These are phyloP conservation scores for Macrosteles quadrilineatus DNA, from an alignment of 1,140 invertebrate species.

Conservation along the genomic window DNA sequence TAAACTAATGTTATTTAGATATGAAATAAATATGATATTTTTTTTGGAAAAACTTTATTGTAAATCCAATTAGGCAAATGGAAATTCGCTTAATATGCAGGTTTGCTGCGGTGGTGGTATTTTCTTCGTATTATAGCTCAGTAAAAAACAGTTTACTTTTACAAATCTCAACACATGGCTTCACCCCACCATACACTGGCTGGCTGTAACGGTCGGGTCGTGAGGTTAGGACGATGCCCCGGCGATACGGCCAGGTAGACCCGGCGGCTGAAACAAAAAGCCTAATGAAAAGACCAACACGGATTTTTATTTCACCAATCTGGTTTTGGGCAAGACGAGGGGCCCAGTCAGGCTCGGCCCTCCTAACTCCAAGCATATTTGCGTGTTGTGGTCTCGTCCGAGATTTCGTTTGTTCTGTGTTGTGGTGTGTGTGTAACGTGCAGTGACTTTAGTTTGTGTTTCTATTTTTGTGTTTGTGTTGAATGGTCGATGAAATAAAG, in stretches of 20 bases:
- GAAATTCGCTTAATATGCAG: no score
- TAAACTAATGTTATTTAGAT: no score
- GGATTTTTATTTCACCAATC: slow-evolving; percentile 22
- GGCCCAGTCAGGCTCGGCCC: not conserved
- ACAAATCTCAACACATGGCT: no score
- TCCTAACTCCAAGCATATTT: not conserved
- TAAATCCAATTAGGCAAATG: no score
- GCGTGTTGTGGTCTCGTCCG: not conserved
- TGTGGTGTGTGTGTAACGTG: not conserved
- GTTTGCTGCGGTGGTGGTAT: no score
- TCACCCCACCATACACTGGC: no score
- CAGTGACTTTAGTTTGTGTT: not conserved
- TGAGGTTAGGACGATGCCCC: no score
- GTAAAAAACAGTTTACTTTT: no score
- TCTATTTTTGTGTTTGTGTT: not conserved
- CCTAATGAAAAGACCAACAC: slow-evolving; percentile 8
- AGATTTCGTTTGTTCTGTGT: not conserved
- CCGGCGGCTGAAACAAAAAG: not conserved
- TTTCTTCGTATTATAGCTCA: no score
- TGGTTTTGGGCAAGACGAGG: slow-evolving; percentile 15
- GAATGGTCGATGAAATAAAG: not conserved
- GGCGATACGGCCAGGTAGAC: not conserved
- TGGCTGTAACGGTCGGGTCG: no score
- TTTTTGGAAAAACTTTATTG: no score
- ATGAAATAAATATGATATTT: no score